A percentile compares a stretch with the other conserved stretches of the same genome.
Conservation (phyloP, 2,888 invertebrate species). For the Agrotis ipsilon region DNA sequence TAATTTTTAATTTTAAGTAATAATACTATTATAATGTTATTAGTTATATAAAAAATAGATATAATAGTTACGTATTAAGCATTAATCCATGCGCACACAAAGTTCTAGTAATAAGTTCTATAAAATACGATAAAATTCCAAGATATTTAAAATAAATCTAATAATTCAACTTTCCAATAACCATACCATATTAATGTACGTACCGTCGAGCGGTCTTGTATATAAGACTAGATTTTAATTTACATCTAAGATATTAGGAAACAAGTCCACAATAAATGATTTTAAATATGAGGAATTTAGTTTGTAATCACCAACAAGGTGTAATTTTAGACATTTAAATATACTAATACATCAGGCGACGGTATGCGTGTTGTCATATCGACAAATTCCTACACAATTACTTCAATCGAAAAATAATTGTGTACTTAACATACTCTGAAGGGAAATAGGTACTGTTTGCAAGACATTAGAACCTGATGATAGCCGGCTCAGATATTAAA, state of each 20-base stretch:
- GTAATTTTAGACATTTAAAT: not conserved
- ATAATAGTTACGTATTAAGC: no score
- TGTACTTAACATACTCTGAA: not conserved
- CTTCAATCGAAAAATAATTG: not conserved
- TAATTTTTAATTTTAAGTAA: no score
- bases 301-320: slow-evolving; percentile 1
- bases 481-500: not conserved
- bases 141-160: no score
- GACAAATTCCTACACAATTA: slow-evolving; percentile 3
- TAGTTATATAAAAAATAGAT: no score
- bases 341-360: slow-evolving; percentile 6
- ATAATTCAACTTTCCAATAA: no score
- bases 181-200: not conserved
- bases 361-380: slow-evolving; percentile 3
- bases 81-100: no score
- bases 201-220: slow-evolving; percentile 18
- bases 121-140: no score
- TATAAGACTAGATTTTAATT: not conserved
- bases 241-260: slow-evolving; percentile 1
- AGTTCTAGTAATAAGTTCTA: no score
- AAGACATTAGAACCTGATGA: not conserved
- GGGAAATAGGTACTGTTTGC: not conserved
- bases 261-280: no score
- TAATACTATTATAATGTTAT: no score
- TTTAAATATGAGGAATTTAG: not conserved